phyloP scores from a whole-genome alignment of 2,113 vertebrate genomes.

The Thunnus thynnus region DNA sequence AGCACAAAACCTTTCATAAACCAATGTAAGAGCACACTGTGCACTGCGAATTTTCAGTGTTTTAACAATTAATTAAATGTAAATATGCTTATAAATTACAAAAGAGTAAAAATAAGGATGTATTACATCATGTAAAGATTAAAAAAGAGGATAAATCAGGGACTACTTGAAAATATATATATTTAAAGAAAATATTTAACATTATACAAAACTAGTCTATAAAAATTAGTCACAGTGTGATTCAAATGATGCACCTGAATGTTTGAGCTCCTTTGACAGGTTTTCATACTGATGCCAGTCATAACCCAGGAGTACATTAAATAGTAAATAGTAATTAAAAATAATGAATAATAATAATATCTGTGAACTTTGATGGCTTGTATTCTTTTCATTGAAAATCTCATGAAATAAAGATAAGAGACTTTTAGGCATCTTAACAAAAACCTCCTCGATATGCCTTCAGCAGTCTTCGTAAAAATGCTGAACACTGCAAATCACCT shows the following conservation, averaged over 20 bases:
- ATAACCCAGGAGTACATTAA: no score
- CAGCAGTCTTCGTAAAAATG: background rate
- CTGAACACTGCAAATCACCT: constrained; percentile 31
- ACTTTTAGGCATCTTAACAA: rapidly evolving
- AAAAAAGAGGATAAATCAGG: background rate
- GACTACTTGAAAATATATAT: background rate
- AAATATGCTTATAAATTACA: background rate
- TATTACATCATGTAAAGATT: no score
- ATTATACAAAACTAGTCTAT: background rate
- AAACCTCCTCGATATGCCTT: background rate
- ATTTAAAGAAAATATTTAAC: background rate
- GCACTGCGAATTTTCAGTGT: background rate
- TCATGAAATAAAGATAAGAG: background rate
- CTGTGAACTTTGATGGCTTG: rapidly evolving
- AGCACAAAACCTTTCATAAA: no score
- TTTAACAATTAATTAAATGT: background rate
- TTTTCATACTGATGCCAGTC: background rate
- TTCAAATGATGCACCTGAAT: background rate
- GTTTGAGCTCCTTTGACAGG: background rate
- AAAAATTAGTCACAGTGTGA: background rate
- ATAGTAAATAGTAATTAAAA: no score
- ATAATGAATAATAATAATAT: no score
- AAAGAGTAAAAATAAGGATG: no score
- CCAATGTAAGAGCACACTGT: no score
- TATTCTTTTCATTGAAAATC: background rate